A percentile compares a stretch with the other conserved stretches of the same genome.
These are phyloP conservation scores for Fundulus diaphanus DNA, from an alignment of 2,797 vertebrate species.

Conservation along the genomic window DNA sequence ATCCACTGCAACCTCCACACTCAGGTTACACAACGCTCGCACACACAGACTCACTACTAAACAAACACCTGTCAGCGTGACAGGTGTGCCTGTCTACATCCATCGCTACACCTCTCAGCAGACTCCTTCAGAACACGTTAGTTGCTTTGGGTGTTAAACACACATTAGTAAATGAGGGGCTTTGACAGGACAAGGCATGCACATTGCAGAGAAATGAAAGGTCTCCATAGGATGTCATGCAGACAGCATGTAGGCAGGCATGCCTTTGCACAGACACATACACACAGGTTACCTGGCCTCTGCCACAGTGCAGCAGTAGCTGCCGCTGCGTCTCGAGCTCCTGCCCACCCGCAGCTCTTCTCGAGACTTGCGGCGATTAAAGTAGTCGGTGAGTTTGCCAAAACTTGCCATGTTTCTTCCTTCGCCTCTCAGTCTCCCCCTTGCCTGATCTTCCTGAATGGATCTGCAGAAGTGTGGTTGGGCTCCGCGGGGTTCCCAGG, in stretches of 20 bases:
- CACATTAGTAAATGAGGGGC: neutral
- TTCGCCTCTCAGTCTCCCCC: conserved; percentile 19
- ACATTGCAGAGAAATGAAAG: neutral
- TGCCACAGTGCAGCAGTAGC: conserved; percentile 89
- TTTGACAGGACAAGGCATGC: neutral
- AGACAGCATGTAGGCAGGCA: conserved; percentile 2
- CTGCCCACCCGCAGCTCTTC: conserved; percentile 86
- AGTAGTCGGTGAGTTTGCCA: conserved; percentile 94
- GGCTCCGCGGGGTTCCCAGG: conserved; percentile 27
- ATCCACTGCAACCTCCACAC: conserved; percentile 50
- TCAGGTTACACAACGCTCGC: conserved; percentile 59
- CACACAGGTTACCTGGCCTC: conserved; percentile 88
- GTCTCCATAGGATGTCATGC: conserved; percentile 8
- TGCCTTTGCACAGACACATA: conserved; percentile 31
- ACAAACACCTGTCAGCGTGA: conserved; percentile 29
- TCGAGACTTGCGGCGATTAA: conserved; percentile 90
- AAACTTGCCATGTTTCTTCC: conserved; percentile 87
- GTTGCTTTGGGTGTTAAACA: neutral
- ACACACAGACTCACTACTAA: conserved; percentile 16
- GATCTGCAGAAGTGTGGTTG: neutral
- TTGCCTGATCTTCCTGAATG: conserved; percentile 11
- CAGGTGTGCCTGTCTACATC: neutral
- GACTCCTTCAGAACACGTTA: neutral
- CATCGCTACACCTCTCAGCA: neutral
- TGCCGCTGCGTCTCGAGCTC: conserved; percentile 85